Evolutionary conservation across 2,113 vertebrate genomes (phyloP).

Genomic region (Dasyurus viverrinus): DNA sequence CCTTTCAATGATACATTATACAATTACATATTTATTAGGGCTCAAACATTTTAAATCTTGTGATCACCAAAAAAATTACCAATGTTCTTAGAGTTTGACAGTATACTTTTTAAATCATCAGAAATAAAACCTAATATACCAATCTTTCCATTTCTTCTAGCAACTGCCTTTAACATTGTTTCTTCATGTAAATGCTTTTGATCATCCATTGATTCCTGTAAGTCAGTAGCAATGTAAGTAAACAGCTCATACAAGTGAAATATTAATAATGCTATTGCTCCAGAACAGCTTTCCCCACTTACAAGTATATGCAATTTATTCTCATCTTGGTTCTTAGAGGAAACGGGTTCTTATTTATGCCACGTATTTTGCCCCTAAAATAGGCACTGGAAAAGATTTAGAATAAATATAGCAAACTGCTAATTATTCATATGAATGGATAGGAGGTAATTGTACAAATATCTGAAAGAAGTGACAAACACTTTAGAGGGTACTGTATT

Average conservation of each 20-base stretch:
- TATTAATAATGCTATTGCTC: background rate
- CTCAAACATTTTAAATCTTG: background rate
- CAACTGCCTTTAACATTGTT: conserved; percentile 6
- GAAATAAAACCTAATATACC: background rate
- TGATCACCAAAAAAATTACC: background rate
- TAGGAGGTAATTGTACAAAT: background rate
- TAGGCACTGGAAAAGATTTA: conserved; percentile 11
- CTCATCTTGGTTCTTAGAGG: background rate
- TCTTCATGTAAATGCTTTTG: conserved; percentile 23
- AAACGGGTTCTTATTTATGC: background rate
- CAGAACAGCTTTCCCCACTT: background rate
- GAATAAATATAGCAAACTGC: background rate
- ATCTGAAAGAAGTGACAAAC: background rate
- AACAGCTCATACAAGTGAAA: background rate
- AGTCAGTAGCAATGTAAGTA: background rate
- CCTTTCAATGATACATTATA: conserved; percentile 2
- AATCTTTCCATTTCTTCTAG: conserved; percentile 20
- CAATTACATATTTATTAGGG: conserved; percentile 24
- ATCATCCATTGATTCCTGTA: background rate
- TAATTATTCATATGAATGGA: background rate
- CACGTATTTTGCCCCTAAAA: conserved; percentile 12
- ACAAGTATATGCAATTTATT: conserved; percentile 15
- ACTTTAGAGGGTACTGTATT: background rate
- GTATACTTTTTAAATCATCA: background rate
- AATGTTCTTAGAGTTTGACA: background rate